phyloP scores from a whole-genome alignment of 1,140 invertebrate genomes.

The Lordiphosa stackelbergi region DNA sequence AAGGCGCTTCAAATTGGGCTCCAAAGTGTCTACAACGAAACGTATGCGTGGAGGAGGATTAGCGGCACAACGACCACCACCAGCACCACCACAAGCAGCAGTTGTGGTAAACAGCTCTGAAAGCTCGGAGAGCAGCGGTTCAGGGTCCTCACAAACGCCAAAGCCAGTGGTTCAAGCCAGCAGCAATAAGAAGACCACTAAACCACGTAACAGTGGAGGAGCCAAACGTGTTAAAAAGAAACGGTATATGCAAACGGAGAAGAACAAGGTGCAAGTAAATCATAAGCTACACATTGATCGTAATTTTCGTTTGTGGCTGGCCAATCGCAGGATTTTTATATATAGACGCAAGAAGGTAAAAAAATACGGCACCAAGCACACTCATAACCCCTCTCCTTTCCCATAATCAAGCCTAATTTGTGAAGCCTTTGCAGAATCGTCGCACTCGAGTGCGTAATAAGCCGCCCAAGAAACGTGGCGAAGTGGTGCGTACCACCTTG shows the following conservation, averaged over 20 bases:
- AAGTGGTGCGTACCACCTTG: conserved; percentile 74
- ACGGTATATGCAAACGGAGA: conserved; percentile 46
- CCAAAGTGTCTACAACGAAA: conserved; percentile 15
- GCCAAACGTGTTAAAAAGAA: conserved; percentile 39
- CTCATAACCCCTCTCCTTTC: neutral
- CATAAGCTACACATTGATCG: conserved; percentile 50
- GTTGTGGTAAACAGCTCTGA: neutral
- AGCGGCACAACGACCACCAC: neutral
- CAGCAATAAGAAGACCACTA: no score
- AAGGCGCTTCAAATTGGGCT: conserved; percentile 45
- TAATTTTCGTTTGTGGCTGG: conserved; percentile 65
- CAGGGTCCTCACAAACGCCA: conserved; percentile 28
- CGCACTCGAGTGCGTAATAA: conserved; percentile 53
- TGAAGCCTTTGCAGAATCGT: conserved; percentile 38
- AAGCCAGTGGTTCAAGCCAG: neutral
- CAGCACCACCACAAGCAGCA: neutral
- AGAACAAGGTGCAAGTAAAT: conserved; percentile 17
- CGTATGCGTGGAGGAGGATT: conserved; percentile 24
- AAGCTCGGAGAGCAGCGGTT: conserved; percentile 38
- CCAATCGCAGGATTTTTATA: conserved; percentile 65
- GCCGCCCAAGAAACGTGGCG: conserved; percentile 53
- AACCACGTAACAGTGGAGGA: no score
- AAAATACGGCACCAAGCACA: neutral
- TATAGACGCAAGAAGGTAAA: conserved; percentile 60
- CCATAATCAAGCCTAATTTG: conserved; percentile 12